These are phyloP conservation scores for Tiliacea citrago DNA, from an alignment of 2,888 invertebrate genomes.

Conservation along the genomic window DNA sequence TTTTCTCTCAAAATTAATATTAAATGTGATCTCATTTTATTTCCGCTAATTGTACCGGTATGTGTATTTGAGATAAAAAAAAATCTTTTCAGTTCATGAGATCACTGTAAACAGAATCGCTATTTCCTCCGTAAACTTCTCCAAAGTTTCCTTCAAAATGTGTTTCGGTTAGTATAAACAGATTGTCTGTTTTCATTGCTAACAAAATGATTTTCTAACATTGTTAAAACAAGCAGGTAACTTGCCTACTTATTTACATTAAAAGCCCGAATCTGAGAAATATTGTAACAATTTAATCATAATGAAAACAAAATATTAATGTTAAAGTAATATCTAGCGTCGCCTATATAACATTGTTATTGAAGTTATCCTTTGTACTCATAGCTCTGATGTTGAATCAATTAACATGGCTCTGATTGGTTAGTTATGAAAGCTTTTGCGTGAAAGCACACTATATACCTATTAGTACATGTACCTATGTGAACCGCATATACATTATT, in stretches of 20 bases:
- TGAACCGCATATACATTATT: not conserved
- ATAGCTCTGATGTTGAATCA: conserved; percentile 32
- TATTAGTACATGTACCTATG: not conserved
- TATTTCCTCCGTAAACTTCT: conserved; percentile 58
- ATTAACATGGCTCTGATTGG: conserved; percentile 36
- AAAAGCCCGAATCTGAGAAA: conserved; percentile 18
- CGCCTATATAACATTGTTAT: conserved; percentile 6
- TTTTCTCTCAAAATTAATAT: no score
- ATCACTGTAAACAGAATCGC: conserved; percentile 46
- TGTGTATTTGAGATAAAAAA: no score
- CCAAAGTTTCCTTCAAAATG: conserved; percentile 57
- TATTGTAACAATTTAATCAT: conserved; percentile 41
- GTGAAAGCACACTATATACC: conserved; percentile 5
- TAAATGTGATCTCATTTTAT: no score
- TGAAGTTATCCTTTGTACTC: conserved; percentile 51
- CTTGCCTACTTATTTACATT: conserved; percentile 43
- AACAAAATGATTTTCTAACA: conserved; percentile 50
- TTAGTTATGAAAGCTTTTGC: conserved; percentile 39
- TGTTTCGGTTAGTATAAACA: conserved; percentile 59
- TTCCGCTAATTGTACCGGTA: no score
- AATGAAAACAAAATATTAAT: conserved; percentile 43
- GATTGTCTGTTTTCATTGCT: conserved; percentile 51
- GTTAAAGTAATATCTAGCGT: conserved; percentile 29
- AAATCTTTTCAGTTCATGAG: not conserved
- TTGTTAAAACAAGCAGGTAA: conserved; percentile 45